Evolutionary conservation across 2,888 invertebrate genomes (phyloP).

Genomic region (Leucophora obtusa): DNA sequence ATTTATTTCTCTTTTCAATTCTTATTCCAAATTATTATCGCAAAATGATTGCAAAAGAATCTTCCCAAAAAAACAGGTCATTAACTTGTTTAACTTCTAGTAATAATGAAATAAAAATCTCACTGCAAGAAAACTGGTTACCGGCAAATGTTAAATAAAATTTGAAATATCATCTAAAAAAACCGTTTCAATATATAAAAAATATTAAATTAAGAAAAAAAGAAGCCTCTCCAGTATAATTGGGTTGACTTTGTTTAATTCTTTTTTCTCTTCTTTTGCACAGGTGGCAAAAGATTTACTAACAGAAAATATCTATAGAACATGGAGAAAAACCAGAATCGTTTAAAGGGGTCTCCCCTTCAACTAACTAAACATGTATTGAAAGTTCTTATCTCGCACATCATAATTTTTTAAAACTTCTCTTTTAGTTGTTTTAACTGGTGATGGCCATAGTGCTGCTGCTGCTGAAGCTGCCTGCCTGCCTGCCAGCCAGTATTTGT

Average conservation of each 20-base stretch:
- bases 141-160: slow-evolving; percentile 21
- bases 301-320: not conserved
- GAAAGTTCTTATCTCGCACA: slow-evolving; percentile 42
- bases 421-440: slow-evolving; percentile 12
- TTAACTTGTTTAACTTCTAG: slow-evolving; percentile 33
- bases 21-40: slow-evolving; percentile 8
- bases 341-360: not conserved
- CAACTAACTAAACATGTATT: slow-evolving; percentile 9
- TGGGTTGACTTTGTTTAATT: slow-evolving; percentile 32
- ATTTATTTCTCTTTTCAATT: not conserved
- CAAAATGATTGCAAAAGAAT: not conserved
- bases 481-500: slow-evolving; percentile 1
- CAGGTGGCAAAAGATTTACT: slow-evolving; percentile 48
- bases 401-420: slow-evolving; percentile 36
- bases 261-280: slow-evolving; percentile 27
- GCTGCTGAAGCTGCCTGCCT: not conserved
- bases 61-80: slow-evolving; percentile 41
- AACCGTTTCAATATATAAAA: slow-evolving; percentile 41
- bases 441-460: slow-evolving; percentile 21
- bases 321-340: not conserved
- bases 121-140: slow-evolving; percentile 26
- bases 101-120: slow-evolving; percentile 11
- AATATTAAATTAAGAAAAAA: slow-evolving; percentile 23
- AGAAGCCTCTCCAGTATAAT: slow-evolving; percentile 18
- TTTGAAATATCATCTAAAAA: slow-evolving; percentile 49